Base-by-base conservation (phyloP, 2,888 invertebrate genomes). In the Trachelus troglodyta region DNA sequence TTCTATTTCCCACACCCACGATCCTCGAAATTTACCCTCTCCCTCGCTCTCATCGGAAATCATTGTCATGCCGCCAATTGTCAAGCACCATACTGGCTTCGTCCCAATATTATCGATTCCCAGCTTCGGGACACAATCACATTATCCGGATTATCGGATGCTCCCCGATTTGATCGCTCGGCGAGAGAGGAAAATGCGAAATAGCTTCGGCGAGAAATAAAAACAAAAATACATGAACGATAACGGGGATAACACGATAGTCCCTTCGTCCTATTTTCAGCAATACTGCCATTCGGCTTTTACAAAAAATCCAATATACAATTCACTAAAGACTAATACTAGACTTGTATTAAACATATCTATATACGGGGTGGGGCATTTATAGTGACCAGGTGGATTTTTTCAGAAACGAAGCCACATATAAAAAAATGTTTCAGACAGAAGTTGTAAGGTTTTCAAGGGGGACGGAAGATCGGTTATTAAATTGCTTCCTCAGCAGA, bases 51-150 rank as follows among this genome's bases (percentile, higher is more conserved):
- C 85, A 86, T 86, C 87, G 88, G 87, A 88, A 89, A 89, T 89
- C 86, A 88, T 88, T 88, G 88, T 85, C 87, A 83, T 83, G 82
- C 83, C 83, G 82, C 85, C 88, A 86, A 86, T 88, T 88, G 88
- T 87, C 87, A 85, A 85, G 79, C 75, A 76, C 76, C 76, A 80
- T 82, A 83, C 84, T 86, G 84, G 83, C 85, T 85, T 81, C 77
- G 81, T 82, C 85, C 85, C 85, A 85, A 87, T 85, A 85, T 84
- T 86, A 87, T 87, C 85, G 85, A 87, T 85, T 86, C 81, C 81
- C 77, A 30, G 35, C 81, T 76, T 69, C 40, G 30, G 35, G 75
- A 80, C 80, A 81, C 84, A 83, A 85, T 84, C 83, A 83, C 82
- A 83, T 86, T 84, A 86, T 85, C 83, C 83, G 83, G 81, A 86